Evolutionary conservation across 2,888 invertebrate species (phyloP).

Genomic region (Drosophila fungiperda): DNA sequence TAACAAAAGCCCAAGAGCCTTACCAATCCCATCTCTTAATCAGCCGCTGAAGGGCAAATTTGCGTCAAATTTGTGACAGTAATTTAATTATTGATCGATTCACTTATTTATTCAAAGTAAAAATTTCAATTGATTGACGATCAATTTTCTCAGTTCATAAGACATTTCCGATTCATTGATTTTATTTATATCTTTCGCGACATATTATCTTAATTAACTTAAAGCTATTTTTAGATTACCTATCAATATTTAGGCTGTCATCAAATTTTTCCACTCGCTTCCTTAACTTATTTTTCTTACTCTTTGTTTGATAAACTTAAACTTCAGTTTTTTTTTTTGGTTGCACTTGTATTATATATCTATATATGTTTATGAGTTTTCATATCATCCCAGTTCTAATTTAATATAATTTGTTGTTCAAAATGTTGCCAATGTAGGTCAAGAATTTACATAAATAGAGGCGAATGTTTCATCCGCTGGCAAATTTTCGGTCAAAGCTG

Average conservation of each 20-base stretch:
- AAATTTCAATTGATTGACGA: not conserved
- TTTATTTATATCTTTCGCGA: not conserved
- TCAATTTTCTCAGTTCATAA: not conserved
- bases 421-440: constrained; percentile 43
- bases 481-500: constrained; percentile 42
- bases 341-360: constrained; percentile 1
- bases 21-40: not conserved
- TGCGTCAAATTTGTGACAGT: not conserved
- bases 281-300: not conserved
- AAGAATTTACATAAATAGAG: constrained; percentile 53
- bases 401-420: constrained; percentile 1
- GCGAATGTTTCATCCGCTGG: constrained; percentile 40
- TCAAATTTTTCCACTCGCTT: not conserved
- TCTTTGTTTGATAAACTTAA: not conserved
- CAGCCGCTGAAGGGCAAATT: not conserved
- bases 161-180: not conserved
- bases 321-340: constrained; percentile 3
- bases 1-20: not conserved
- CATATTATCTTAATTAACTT: not conserved
- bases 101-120: not conserved
- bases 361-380: constrained; percentile 7
- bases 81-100: not conserved
- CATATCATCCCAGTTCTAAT: constrained; percentile 9
- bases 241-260: not conserved
- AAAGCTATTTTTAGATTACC: not conserved